Evolutionary conservation across 2,888 invertebrate species (phyloP).

Genomic region (Anodontia alba): DNA sequence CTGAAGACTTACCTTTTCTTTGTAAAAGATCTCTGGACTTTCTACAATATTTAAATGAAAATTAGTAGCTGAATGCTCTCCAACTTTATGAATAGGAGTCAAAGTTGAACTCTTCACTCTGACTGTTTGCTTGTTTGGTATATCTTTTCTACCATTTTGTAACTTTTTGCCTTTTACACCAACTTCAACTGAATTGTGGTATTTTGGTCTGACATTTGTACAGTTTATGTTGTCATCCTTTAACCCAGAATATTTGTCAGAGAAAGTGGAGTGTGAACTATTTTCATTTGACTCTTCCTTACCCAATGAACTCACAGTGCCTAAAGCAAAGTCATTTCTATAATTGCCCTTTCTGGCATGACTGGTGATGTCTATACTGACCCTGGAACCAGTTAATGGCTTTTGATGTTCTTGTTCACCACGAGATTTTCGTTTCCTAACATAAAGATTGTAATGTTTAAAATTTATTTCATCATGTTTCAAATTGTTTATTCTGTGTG

Average conservation of each 20-base stretch:
- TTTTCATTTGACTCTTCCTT: neutral
- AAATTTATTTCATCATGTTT: neutral
- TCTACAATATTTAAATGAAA: neutral
- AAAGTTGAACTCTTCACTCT: neutral
- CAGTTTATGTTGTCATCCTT: too few relatives aligned
- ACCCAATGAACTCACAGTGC: neutral
- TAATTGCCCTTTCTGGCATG: too few relatives aligned
- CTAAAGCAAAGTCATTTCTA: too few relatives aligned
- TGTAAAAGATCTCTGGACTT: constrained; percentile 49
- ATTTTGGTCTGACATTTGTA: too few relatives aligned
- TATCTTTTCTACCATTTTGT: too few relatives aligned
- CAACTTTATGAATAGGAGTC: constrained; percentile 1
- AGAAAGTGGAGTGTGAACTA: too few relatives aligned
- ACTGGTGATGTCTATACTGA: too few relatives aligned
- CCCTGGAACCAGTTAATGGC: too few relatives aligned
- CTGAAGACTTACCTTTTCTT: neutral
- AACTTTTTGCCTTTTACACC: too few relatives aligned
- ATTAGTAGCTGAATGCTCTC: neutral
- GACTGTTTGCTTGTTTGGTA: too few relatives aligned
- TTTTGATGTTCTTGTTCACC: neutral
- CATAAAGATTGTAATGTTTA: neutral
- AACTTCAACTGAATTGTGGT: too few relatives aligned
- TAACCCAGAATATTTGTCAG: too few relatives aligned
- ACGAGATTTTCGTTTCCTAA: neutral
- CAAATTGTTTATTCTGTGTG: neutral